These are phyloP conservation scores for Brenthis ino DNA, from an alignment of 2,888 invertebrate species.

Conservation along the genomic window DNA sequence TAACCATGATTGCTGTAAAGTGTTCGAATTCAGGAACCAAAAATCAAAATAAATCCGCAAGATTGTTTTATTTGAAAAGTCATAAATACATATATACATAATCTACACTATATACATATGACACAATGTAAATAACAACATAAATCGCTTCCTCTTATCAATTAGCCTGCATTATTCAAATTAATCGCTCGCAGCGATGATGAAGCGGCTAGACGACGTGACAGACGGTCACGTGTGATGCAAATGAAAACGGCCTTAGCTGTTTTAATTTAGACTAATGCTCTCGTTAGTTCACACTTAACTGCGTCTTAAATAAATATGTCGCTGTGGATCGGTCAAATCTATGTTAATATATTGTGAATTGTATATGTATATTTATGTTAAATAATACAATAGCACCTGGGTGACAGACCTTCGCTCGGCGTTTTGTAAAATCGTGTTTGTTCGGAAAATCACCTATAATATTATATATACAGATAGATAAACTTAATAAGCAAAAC, in stretches of 20 bases:
- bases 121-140: too few species aligned
- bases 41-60: too few species aligned
- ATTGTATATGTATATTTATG: background rate
- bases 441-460: too few species aligned
- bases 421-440: too few species aligned
- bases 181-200: slow-evolving; percentile 66
- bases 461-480: too few species aligned
- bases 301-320: slow-evolving; percentile 31
- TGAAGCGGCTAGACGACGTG: slow-evolving; percentile 73
- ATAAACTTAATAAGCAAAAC: too few species aligned
- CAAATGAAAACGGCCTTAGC: slow-evolving; percentile 77
- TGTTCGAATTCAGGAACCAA: too few species aligned
- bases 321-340: background rate
- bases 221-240: slow-evolving; percentile 79
- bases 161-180: slow-evolving; percentile 49
- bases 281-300: slow-evolving; percentile 38
- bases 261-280: slow-evolving; percentile 56
- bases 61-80: too few species aligned
- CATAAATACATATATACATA: too few species aligned
- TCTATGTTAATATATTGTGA: background rate
- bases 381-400: too few species aligned
- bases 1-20: too few species aligned
- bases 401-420: too few species aligned
- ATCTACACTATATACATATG: background rate
- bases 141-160: slow-evolving; percentile 40